Conservation (phyloP, 1,140 invertebrate genomes). For the Polypedilum pembai region DNA sequence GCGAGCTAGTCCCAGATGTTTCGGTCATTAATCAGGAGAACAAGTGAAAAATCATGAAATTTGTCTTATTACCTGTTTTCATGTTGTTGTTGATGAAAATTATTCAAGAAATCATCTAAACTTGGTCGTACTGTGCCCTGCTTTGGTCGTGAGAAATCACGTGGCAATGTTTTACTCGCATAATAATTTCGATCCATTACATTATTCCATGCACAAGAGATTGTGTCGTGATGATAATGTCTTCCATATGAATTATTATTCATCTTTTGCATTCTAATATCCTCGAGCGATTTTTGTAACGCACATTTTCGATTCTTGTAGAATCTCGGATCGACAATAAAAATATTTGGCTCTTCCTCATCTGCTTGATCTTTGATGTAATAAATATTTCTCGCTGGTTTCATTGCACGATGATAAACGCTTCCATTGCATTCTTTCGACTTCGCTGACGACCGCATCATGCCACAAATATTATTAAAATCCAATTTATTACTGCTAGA, state of each 20-base stretch:
- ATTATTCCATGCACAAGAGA: not conserved
- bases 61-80: constrained; percentile 14
- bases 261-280: constrained; percentile 2
- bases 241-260: not conserved
- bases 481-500: constrained; percentile 15
- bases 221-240: not conserved
- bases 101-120: not conserved
- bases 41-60: no score
- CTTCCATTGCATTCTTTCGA: not conserved
- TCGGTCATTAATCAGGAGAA: not conserved
- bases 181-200: not conserved
- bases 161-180: not conserved
- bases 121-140: not conserved
- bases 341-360: constrained; percentile 9
- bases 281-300: constrained; percentile 2
- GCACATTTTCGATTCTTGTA: not conserved
- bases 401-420: not conserved
- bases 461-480: constrained; percentile 15
- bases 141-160: not conserved
- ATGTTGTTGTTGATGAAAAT: not conserved
- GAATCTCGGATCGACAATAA: constrained; percentile 1
- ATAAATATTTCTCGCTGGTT: constrained; percentile 12
- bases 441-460: constrained; percentile 1
- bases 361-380: not conserved
- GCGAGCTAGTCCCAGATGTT: not conserved